Evolutionary conservation across 2,797 vertebrate species (phyloP).

Genomic region (Hydrophis major): DNA sequence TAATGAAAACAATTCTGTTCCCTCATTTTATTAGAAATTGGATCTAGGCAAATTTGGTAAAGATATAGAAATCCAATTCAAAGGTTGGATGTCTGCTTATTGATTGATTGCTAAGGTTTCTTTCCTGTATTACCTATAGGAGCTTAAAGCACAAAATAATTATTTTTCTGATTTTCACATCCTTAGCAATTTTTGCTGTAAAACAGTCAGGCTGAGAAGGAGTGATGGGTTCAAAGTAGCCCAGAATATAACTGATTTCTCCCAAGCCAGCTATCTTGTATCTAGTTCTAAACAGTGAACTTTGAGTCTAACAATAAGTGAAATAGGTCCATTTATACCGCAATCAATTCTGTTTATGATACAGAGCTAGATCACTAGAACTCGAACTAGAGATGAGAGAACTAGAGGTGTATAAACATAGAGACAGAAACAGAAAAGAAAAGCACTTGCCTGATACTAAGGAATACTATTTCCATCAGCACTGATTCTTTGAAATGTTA

Average conservation of each 20-base stretch:
- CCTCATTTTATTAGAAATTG: neutral
- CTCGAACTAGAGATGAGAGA: neutral
- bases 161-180: neutral
- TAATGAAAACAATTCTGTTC: neutral
- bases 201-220: neutral
- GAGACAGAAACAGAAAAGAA: conserved; percentile 1
- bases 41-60: neutral
- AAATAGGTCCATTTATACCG: neutral
- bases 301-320: neutral
- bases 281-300: neutral
- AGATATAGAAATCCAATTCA: neutral
- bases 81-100: neutral
- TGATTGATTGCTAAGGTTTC: neutral
- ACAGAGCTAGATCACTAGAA: neutral
- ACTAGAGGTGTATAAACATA: neutral
- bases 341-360: neutral
- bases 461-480: conserved; percentile 37
- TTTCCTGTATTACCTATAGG: neutral
- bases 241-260: neutral
- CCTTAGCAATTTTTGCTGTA: neutral
- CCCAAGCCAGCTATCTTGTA: neutral
- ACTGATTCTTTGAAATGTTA: conserved; percentile 16
- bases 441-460: conserved; percentile 36
- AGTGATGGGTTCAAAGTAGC: neutral
- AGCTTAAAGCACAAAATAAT: neutral